phyloP scores from a whole-genome alignment of 1,140 invertebrate species.

The Nilaparvata lugens region DNA sequence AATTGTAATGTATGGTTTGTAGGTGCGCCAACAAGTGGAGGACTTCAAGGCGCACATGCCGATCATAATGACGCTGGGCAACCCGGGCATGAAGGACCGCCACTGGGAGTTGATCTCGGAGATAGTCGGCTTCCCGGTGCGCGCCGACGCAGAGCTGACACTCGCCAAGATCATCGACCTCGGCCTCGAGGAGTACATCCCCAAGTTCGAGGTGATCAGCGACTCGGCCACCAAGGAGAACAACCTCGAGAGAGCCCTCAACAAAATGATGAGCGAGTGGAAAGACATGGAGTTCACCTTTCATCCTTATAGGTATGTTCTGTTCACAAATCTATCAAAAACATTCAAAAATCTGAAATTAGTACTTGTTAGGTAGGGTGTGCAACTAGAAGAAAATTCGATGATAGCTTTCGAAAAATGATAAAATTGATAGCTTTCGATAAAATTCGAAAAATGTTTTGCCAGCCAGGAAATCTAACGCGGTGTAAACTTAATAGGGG shows the following conservation, averaged over 20 bases:
- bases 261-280: slow-evolving; percentile 92
- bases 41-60: slow-evolving; percentile 85
- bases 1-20: too few relatives aligned
- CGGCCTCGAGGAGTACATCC: slow-evolving; percentile 79
- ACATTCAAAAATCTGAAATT: too few relatives aligned
- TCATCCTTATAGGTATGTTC: slow-evolving; percentile 45
- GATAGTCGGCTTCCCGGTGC: slow-evolving; percentile 87
- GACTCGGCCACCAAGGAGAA: slow-evolving; percentile 94
- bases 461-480: too few relatives aligned
- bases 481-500: too few relatives aligned
- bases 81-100: slow-evolving; percentile 83
- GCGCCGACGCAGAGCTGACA: slow-evolving; percentile 67
- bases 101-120: slow-evolving; percentile 97
- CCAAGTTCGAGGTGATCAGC: slow-evolving; percentile 86
- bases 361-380: too few relatives aligned
- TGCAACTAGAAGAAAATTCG: too few relatives aligned
- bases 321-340: neutral
- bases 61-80: slow-evolving; percentile 83
- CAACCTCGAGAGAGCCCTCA: slow-evolving; percentile 78
- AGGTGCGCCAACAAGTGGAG: slow-evolving; percentile 67
- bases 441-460: too few relatives aligned
- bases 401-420: too few relatives aligned
- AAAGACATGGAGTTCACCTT: slow-evolving; percentile 73
- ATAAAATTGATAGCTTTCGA: too few relatives aligned
- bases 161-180: slow-evolving; percentile 89